Base-by-base conservation (phyloP, 2,888 invertebrate genomes). In the Hydraecia micacea region DNA sequence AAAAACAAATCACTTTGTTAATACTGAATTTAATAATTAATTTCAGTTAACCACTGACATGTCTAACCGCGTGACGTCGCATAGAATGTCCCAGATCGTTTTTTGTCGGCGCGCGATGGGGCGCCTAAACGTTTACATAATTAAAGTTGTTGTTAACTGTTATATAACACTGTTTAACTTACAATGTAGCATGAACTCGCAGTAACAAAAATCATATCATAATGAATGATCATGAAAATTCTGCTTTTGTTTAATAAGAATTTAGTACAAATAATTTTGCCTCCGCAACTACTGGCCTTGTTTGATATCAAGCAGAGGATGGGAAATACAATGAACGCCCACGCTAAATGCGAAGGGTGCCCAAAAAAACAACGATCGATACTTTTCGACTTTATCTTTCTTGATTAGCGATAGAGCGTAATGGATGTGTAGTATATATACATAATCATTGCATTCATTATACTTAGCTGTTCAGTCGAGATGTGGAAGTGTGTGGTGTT, bases 401-500 rank as follows among this genome's bases (percentile, higher is more conserved):
- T 32, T 25, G 71, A 83, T 86, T 69, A 77, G 52, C 42, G 77
- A 82, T 84, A 65, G 6, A 46, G 13, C 9, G 36, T 80, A 85
- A 70, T 63, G n/a, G 32, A 39, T 39, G 39, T 60, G 36, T n/a
- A 65, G 32, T 66, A 78, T 77, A 83, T 42, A 80, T 55, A 60
- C n/a, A 32, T 15, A 58, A 65, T 70, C 25, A 39, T 58, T 7
- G n/a, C 39, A 49, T 72, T n/a, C 6, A 62, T 42, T 68, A 32
- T 52, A 58, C 46, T 67, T 49, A 46, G 42, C 28, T 58, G 21
- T 55, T 60, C 62, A 60, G 55, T 69, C 66, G 28, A 72, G 39
- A 81, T 80, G 87, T 81, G 72, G 73, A 77, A 73, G 58, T 77
- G 65, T 66, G 66, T 46, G 52, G 68, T 65, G 49, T 52, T 84